Base-by-base conservation (phyloP, 2,113 vertebrate genomes). In the Coryphaenoides rupestris region DNA sequence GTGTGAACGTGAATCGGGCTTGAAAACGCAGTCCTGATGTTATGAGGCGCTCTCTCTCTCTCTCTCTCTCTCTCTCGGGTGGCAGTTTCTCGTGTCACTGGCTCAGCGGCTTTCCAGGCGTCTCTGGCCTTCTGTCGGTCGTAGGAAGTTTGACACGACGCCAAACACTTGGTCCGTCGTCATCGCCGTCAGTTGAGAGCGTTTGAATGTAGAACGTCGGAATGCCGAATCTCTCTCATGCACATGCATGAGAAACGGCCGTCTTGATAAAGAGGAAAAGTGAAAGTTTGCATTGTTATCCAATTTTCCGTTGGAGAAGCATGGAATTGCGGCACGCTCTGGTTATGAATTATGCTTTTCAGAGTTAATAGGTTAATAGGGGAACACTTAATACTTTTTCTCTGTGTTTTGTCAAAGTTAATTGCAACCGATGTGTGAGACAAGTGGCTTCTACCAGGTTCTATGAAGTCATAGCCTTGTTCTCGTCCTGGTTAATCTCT, bases 1-100 rank as follows among this genome's bases (percentile, higher is more conserved):
- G 81, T 79, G 84, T 88, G 88, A 90, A 90, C 86, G 67, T 86
- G 85, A 87, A 78, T 81, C 83, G 83, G 58, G 62, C 73, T 81
- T 81, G 74, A 84, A n/a, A 81, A 80, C 66, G 61, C 45, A 66
- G 62, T 65, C 66, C 23, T 19, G 33, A 40, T 40, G 53, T 78
- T 81, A 55, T 78, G 21, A 80, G 69, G 71, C 50, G 72, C 74
- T 80, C 68, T 77, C 69, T 66, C 33, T 69, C 28, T 63, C 55
- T 73, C 78, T 82, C 77, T 50, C 13, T 67, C 61, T 40, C 33
- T 40, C 62, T 70, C 66, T 63, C 21, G 62, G 66, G 66, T 63
- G 23, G 63, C 19, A 58, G 55, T 72, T 69, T 70, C 64, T 86
- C 82, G 76, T 79, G 75, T 89, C 83, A 86, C 77, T 57, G 68